phyloP scores from a whole-genome alignment of 1,140 invertebrate species.

The Oryctes rhinoceros region DNA sequence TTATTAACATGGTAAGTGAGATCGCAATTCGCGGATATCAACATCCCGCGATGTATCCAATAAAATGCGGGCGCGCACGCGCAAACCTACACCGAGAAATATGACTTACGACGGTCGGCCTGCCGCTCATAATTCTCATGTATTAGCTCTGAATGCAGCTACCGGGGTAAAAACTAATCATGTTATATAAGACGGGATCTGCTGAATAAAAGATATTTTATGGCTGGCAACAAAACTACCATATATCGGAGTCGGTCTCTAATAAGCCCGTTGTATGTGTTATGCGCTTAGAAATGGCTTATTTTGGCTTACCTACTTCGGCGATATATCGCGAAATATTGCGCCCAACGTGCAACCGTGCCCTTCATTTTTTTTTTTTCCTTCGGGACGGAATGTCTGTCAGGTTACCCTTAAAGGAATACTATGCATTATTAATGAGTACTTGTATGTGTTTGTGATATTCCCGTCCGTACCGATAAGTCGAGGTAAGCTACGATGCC shows the following conservation, averaged over 20 bases:
- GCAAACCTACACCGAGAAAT: not conserved
- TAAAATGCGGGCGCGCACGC: not conserved
- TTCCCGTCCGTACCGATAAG: slow-evolving; percentile 9
- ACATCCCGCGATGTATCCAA: slow-evolving; percentile 34
- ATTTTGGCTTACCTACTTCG: slow-evolving; percentile 51
- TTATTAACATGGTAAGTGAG: slow-evolving; percentile 41
- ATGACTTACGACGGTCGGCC: slow-evolving; percentile 36
- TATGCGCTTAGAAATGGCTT: slow-evolving; percentile 56
- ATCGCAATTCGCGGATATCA: slow-evolving; percentile 37
- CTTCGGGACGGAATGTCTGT: not conserved
- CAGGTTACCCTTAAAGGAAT: slow-evolving; percentile 6
- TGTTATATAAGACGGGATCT: slow-evolving; percentile 52
- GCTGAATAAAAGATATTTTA: slow-evolving; percentile 56
- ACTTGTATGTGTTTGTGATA: slow-evolving; percentile 32
- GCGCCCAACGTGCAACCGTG: slow-evolving; percentile 45
- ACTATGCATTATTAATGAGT: slow-evolving; percentile 31
- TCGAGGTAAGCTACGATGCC: not conserved
- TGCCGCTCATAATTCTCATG: slow-evolving; percentile 35
- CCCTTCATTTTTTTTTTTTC: slow-evolving; percentile 13
- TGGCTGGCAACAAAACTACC: slow-evolving; percentile 51
- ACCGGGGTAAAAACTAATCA: slow-evolving; percentile 51
- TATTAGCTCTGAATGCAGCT: slow-evolving; percentile 30
- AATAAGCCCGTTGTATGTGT: slow-evolving; percentile 55
- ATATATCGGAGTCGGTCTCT: slow-evolving; percentile 51
- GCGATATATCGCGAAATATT: slow-evolving; percentile 52